These are phyloP conservation scores for Hormaphis cornu DNA, from an alignment of 1,140 invertebrate species.

Conservation along the genomic window DNA sequence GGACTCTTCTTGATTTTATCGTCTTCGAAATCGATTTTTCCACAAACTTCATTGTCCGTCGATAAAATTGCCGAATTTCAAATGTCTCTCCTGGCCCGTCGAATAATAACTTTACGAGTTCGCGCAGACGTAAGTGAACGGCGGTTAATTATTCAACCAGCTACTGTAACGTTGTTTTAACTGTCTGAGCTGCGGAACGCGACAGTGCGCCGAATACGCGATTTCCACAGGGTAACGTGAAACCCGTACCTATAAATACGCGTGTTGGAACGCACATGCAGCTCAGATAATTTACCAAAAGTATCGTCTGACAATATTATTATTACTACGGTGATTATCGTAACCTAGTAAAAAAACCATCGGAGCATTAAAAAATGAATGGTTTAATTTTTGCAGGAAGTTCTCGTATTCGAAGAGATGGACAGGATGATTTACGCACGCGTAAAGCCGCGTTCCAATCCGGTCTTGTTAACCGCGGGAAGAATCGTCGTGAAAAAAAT, in stretches of 20 bases:
- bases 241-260: constrained; percentile 13
- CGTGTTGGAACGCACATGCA: neutral
- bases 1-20: too few relatives aligned
- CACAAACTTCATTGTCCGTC: too few relatives aligned
- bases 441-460: neutral
- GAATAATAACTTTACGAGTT: too few relatives aligned
- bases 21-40: too few relatives aligned
- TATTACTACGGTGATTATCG: neutral
- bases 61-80: too few relatives aligned
- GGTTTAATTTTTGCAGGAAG: constrained; percentile 15
- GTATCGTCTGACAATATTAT: constrained; percentile 24
- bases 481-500: neutral
- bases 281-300: neutral
- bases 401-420: constrained; percentile 5
- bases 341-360: neutral
- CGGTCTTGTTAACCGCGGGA: too few relatives aligned
- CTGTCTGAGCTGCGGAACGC: too few relatives aligned
- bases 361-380: neutral
- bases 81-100: too few relatives aligned
- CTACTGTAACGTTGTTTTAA: too few relatives aligned
- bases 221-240: neutral
- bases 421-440: neutral
- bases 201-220: neutral
- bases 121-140: too few relatives aligned
- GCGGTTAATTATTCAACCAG: too few relatives aligned